Base-by-base conservation (phyloP, 2,888 invertebrate species). In the Tenthredo distinguenda region DNA sequence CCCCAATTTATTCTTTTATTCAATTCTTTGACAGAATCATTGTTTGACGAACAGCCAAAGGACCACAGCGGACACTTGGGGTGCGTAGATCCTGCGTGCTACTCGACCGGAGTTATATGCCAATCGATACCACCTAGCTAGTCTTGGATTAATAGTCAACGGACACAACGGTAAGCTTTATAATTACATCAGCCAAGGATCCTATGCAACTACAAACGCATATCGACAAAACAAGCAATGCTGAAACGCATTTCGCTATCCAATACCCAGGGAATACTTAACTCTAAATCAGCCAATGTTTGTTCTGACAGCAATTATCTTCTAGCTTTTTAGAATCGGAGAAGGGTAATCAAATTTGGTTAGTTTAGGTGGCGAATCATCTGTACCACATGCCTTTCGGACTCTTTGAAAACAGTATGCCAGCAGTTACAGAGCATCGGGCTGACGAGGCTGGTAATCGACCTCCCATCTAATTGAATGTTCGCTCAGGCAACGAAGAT, bases 361-460 rank as follows among this genome's bases (percentile, higher is more conserved):
- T 99, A 86, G 97, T 99, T 0, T 99, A 99, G 93, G 99, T 99
- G 31, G 99, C 99, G 1, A 99, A 99, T 34, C 99, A 99, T 94
- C 95, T 99, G 85, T 99, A 99, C 94, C 99, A 99, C 94, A 99
- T 99, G 97, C 95, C 99, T 89, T 99, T 99, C 94, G 99, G 99
- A 94, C 94, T 99, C 15, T 40, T 9, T 40, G 9, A 40, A 40
- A 40, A 9, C 40, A 2, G 40, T 40, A 2, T 9, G 40, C 40
- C 40, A 40, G 40, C 40, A 9, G 40, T 40, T 40, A 40, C 40
- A 9, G 47, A 50, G 26, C 26, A 26, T 26, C 26, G 26, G 26
- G 26, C 26, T 26, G 26, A 26, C 26, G 26, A 26, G 26, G 26
- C 26, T 26, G 26, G 26, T 26, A 26, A 26, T 26, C 18, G 15